These are phyloP conservation scores for Aplochiton taeniatus DNA, from an alignment of 2,797 vertebrate species.

Conservation along the genomic window DNA sequence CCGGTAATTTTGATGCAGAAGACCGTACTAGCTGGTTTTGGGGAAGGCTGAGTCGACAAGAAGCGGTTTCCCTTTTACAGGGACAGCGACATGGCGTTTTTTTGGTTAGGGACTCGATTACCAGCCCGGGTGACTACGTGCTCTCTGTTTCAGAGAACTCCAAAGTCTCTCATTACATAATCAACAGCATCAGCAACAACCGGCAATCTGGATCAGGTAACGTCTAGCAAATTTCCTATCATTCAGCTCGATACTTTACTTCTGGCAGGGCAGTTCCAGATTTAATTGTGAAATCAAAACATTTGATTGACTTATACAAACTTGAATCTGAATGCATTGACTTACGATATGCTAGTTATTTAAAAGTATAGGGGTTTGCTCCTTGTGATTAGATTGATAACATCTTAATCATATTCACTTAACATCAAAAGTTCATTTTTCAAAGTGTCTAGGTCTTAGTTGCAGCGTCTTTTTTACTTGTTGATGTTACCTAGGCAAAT, in stretches of 20 bases:
- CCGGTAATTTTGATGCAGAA: conserved; percentile 89
- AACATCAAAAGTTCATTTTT: no score
- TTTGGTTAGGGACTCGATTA: conserved; percentile 89
- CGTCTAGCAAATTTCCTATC: background rate
- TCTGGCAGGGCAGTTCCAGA: no score
- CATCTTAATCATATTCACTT: no score
- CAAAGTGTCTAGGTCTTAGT: no score
- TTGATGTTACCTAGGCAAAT: background rate
- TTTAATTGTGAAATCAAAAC: no score
- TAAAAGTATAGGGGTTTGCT: no score
- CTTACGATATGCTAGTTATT: no score
- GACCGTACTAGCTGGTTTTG: conserved; percentile 90
- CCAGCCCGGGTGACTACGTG: conserved; percentile 91
- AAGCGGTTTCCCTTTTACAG: conserved; percentile 84
- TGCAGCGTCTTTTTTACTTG: no score
- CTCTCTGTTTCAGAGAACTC: conserved; percentile 93
- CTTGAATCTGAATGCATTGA: no score
- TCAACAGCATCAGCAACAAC: conserved; percentile 87
- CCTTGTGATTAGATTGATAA: no score
- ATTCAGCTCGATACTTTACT: no score
- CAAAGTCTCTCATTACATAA: conserved; percentile 93
- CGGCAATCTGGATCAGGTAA: conserved; percentile 74
- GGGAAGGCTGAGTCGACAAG: conserved; percentile 84
- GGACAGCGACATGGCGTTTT: conserved; percentile 92
- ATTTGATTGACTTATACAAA: no score